A percentile compares a stretch with the other conserved stretches of the same genome.
These are phyloP conservation scores for Caenorhabditis panamensis DNA, from an alignment of 2,888 invertebrate genomes.

Conservation along the genomic window DNA sequence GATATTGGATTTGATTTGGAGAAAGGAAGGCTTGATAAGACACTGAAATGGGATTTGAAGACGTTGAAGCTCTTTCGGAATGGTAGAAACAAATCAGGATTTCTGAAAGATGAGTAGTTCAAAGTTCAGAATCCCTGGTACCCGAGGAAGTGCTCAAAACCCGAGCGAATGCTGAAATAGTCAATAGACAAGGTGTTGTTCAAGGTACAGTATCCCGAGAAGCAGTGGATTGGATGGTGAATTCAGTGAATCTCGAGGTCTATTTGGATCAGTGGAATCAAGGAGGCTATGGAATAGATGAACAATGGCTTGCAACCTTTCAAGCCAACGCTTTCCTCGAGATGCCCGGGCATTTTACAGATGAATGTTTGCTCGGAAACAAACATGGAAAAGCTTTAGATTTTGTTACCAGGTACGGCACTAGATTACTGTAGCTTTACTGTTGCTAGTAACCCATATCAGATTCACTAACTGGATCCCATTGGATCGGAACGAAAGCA, in stretches of 20 bases:
- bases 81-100: constrained; percentile 1
- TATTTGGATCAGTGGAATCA: constrained; percentile 38
- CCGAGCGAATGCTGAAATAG: too few relatives aligned
- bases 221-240: constrained; percentile 58
- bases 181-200: constrained; percentile 32
- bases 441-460: neutral
- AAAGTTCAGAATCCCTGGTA: constrained; percentile 29
- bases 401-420: constrained; percentile 31
- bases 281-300: constrained; percentile 45
- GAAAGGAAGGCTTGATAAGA: too few relatives aligned
- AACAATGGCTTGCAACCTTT: constrained; percentile 34
- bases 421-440: too few relatives aligned
- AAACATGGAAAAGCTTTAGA: constrained; percentile 15
- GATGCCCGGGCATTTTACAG: constrained; percentile 56
- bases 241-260: constrained; percentile 20
- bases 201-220: constrained; percentile 52
- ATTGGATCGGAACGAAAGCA: constrained; percentile 26
- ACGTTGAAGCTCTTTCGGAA: constrained; percentile 47
- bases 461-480: too few relatives aligned
- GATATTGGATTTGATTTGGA: constrained; percentile 30
- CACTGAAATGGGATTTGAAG: constrained; percentile 38
- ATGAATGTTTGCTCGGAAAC: constrained; percentile 46
- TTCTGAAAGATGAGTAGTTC: neutral
- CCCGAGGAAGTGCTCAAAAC: constrained; percentile 10
- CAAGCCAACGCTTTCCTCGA: constrained; percentile 34